Evolutionary conservation across 2,888 invertebrate species (phyloP).

Genomic region (Meiosimyza platycephala): DNA sequence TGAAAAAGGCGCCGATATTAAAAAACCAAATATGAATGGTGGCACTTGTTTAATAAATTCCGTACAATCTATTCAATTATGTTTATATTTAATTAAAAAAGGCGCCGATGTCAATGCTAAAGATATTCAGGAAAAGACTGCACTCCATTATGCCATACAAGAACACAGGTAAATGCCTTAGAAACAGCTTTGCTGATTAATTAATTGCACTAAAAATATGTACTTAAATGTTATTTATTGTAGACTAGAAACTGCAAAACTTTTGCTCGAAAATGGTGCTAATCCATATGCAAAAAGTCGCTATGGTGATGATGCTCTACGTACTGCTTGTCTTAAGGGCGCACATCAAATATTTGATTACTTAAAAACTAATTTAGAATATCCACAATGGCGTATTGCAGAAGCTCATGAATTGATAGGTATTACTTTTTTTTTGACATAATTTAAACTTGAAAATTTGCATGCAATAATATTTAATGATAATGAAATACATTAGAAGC

Average conservation of each 20-base stretch:
- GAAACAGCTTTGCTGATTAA: no score
- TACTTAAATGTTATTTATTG: conserved; percentile 16
- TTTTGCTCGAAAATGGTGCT: conserved; percentile 83
- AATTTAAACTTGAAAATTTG: no score
- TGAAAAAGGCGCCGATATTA: conserved; percentile 84
- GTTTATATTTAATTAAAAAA: conserved; percentile 80
- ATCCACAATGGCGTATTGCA: conserved; percentile 77
- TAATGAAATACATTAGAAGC: no score
- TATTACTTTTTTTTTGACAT: conserved; percentile 39
- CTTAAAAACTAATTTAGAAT: conserved; percentile 74
- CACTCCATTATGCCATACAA: conserved; percentile 93
- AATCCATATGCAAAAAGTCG: conserved; percentile 81
- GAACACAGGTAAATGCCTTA: conserved; percentile 72
- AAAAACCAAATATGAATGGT: conserved; percentile 88
- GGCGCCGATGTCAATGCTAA: conserved; percentile 88
- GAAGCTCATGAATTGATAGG: conserved; percentile 90
- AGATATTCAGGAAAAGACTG: conserved; percentile 91
- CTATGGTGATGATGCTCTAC: conserved; percentile 89
- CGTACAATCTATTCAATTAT: conserved; percentile 86
- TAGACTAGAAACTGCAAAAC: conserved; percentile 83
- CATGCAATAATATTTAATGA: no score
- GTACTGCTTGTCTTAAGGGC: conserved; percentile 86
- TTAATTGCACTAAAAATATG: background rate
- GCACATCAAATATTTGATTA: conserved; percentile 79
- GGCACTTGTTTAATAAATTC: conserved; percentile 95